Evolutionary conservation across 2,888 invertebrate genomes (phyloP).

Genomic region (Diloba caeruleocephala): DNA sequence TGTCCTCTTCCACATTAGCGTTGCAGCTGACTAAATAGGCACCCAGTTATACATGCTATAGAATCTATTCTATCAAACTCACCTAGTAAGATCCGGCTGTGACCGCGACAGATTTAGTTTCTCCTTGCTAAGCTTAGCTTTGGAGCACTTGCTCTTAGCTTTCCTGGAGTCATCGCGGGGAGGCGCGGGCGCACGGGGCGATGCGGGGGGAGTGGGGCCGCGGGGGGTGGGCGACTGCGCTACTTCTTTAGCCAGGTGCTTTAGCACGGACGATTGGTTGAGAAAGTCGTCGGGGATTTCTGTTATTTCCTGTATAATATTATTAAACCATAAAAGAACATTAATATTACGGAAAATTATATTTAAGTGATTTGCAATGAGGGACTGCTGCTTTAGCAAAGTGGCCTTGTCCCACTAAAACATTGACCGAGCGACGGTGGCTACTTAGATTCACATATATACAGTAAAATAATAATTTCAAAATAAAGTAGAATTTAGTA

Average conservation of each 20-base stretch:
- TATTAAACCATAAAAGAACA: too few relatives aligned
- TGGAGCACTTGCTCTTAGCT: conserved; percentile 74
- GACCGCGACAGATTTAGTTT: conserved; percentile 93
- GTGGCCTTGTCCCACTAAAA: too few relatives aligned
- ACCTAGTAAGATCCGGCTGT: conserved; percentile 94
- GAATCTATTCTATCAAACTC: conserved; percentile 53
- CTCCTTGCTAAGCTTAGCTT: conserved; percentile 86
- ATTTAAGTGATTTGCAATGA: too few relatives aligned
- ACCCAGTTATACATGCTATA: too few relatives aligned
- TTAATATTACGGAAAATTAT: too few relatives aligned
- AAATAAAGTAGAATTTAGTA: too few relatives aligned
- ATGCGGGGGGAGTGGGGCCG: conserved; percentile 75
- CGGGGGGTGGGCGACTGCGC: conserved; percentile 80
- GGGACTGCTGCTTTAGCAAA: too few relatives aligned
- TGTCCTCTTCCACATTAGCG: too few relatives aligned
- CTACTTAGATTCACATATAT: too few relatives aligned
- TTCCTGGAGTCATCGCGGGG: conserved; percentile 68
- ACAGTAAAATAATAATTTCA: too few relatives aligned
- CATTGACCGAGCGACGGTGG: too few relatives aligned
- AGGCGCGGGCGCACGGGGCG: conserved; percentile 67
- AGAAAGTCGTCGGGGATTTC: conserved; percentile 96
- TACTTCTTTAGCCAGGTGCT: conserved; percentile 95
- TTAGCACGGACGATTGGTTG: conserved; percentile 94
- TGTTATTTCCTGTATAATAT: conserved; percentile 91
- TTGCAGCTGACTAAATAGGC: too few relatives aligned